Evolutionary conservation across 2,113 vertebrate genomes (phyloP), one percentile per base, ranked within the genome.

Genomic region (Philantomba maxwellii): DNA sequence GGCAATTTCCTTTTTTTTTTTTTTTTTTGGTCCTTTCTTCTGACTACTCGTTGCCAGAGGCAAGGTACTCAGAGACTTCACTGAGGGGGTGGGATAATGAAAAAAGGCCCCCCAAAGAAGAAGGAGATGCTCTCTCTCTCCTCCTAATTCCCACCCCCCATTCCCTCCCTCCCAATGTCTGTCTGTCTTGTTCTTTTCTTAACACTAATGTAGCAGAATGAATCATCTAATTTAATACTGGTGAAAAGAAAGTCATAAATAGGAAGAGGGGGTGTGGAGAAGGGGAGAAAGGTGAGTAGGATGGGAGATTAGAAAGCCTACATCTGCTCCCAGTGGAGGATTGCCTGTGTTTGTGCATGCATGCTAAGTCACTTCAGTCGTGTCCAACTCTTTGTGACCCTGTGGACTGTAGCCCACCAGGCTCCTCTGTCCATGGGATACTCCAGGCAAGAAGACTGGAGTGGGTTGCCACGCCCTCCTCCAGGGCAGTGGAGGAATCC

Each of bases 341-440:
- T 6, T n/a, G 16, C 3, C 55, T 39, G 10, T 70, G n/a, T 39
- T 11, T 0, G 0, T 70, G n/a, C 10, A 0, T 13, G 19, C 19
- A 1, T 6, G n/a, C 66, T 14, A 43, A 75, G 11, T 75, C 23
- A 25, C 39, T 75, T 75, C 23, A 43, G 36, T 26, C 1, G 0
- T 39, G 70, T 43, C 39, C 5, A 11, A 26, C 12, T 26, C 36
- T 75, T 26, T 75, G 21, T 43, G 36, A 75, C 23, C 36, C 70
- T 21, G 36, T 43, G 36, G 70, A 43, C 36, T 75, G 11, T 25
- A 75, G 36, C 70, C 70, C 21, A 3, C 23, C 36, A 75, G 36
- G 36, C 70, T 75, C 36, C 23, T 75, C 70, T 43, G 70, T 75
- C 6, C 70, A 14, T 14, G 70, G 70, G 70, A 26, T 26, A 25